phyloP scores from a whole-genome alignment of 2,888 invertebrate species.

The Eucera pruinosa region DNA sequence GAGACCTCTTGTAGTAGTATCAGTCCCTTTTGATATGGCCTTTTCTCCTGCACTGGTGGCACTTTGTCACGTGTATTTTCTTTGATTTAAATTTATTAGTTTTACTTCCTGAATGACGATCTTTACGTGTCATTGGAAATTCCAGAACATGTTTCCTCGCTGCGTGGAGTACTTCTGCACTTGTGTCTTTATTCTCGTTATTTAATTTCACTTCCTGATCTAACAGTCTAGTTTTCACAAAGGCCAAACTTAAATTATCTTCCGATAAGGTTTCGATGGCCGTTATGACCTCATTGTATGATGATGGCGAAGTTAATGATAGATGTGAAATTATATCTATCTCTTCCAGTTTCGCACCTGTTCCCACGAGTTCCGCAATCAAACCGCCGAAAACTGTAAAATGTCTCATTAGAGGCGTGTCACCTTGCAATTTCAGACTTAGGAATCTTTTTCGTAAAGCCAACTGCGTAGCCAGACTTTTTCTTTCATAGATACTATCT shows the following conservation, averaged over 20 bases:
- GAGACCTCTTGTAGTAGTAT: conserved; percentile 5
- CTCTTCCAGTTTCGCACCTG: background rate
- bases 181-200: background rate
- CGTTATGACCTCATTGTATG: conserved; percentile 3
- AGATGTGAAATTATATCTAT: background rate
- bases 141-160: too few relatives aligned
- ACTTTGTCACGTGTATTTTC: background rate
- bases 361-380: background rate
- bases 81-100: background rate
- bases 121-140: background rate
- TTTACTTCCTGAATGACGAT: too few relatives aligned
- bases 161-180: conserved; percentile 4
- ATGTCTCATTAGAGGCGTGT: background rate
- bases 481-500: rapidly evolving
- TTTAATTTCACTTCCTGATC: conserved; percentile 11
- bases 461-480: background rate
- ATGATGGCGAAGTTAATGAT: background rate
- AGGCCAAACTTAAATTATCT: background rate
- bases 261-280: background rate
- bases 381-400: background rate
- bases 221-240: background rate
- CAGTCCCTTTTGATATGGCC: background rate
- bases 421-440: conserved; percentile 4
- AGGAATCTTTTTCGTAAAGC: background rate
- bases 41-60: conserved; percentile 13